Conservation (phyloP, 2,888 invertebrate genomes). For the Cataglyphis altisquamis region DNA sequence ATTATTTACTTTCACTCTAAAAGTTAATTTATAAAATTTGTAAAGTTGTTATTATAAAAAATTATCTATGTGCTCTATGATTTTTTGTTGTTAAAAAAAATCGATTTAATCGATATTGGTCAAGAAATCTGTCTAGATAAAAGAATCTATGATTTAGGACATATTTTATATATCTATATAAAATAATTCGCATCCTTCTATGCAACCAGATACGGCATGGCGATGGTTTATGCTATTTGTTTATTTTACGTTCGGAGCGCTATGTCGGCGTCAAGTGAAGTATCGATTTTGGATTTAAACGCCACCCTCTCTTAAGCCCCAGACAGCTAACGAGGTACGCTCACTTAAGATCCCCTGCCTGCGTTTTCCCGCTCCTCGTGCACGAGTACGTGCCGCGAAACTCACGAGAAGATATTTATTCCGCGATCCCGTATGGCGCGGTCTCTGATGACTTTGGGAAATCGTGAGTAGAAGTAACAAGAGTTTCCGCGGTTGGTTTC, state of each 20-base stretch:
- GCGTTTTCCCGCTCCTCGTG: constrained; percentile 53
- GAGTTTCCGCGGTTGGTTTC: constrained; percentile 47
- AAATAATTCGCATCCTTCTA: constrained; percentile 1
- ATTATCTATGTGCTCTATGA: background rate
- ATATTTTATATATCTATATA: background rate
- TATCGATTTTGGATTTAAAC: constrained; percentile 70
- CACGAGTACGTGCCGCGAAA: constrained; percentile 71
- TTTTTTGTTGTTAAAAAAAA: background rate
- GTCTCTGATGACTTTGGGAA: constrained; percentile 72
- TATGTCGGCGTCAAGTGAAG: constrained; percentile 33
- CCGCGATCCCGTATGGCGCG: constrained; percentile 68
- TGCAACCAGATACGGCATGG: background rate
- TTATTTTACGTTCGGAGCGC: constrained; percentile 19
- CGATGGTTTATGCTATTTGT: constrained; percentile 37
- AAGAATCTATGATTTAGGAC: background rate
- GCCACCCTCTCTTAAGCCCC: constrained; percentile 67
- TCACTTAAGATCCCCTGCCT: constrained; percentile 68
- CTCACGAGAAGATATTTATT: constrained; percentile 73
- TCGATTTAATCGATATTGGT: background rate
- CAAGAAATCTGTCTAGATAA: background rate
- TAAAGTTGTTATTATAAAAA: background rate
- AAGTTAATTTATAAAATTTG: constrained; percentile 6
- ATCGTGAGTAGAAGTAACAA: constrained; percentile 72
- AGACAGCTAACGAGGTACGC: constrained; percentile 74
- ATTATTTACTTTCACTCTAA: background rate